A percentile compares a stretch with the other conserved stretches of the same genome.
Conservation (phyloP, 35 echinoderm and acorn worm genomes). For the Patiria miniata region DNA sequence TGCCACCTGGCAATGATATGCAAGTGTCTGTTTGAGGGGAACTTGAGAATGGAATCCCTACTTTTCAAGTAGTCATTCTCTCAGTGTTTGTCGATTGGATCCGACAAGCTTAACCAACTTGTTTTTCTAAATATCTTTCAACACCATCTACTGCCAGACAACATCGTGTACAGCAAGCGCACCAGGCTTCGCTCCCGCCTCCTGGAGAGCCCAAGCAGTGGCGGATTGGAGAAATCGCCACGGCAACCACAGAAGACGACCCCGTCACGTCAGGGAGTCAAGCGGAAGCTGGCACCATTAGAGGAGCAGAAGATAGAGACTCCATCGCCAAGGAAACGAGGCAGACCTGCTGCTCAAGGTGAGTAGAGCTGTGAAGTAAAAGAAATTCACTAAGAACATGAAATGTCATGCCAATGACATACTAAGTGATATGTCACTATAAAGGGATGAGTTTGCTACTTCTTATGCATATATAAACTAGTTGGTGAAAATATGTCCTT, state of each 20-base stretch:
- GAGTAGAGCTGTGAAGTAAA: neutral
- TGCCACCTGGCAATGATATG: too few relatives aligned
- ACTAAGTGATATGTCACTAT: too few relatives aligned
- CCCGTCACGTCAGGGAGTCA: neutral
- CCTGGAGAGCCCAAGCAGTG: neutral
- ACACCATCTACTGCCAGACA: slow-evolving; percentile 33
- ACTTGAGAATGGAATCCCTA: too few relatives aligned
- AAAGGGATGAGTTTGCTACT: neutral
- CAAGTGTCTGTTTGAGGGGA: too few relatives aligned
- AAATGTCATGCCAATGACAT: too few relatives aligned
- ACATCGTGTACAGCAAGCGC: slow-evolving; percentile 36
- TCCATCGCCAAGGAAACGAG: neutral
- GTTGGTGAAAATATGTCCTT: too few relatives aligned
- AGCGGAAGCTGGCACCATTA: slow-evolving; percentile 6
- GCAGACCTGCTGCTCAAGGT: neutral
- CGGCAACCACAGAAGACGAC: neutral
- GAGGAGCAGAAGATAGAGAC: neutral
- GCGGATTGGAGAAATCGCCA: neutral
- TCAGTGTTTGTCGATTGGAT: too few relatives aligned
- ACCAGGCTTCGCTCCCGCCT: slow-evolving; percentile 23
- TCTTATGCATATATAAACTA: too few relatives aligned
- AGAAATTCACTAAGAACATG: too few relatives aligned
- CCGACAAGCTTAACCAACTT: too few relatives aligned
- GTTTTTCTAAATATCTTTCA: too few relatives aligned
- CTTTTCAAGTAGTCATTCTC: too few relatives aligned